Conservation (phyloP, 2,888 invertebrate species). For the Oithona nana region DNA sequence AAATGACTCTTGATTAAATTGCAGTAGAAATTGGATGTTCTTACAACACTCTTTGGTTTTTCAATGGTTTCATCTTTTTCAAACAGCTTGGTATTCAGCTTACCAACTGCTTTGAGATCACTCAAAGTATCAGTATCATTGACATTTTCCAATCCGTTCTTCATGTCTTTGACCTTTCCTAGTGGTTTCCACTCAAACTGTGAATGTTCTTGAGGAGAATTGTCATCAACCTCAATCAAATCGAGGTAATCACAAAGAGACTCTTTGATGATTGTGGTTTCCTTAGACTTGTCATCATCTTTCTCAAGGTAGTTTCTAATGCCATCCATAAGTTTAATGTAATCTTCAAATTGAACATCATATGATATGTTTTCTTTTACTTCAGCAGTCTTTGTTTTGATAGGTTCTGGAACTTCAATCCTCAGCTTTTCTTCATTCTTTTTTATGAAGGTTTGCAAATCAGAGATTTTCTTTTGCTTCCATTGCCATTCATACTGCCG, state of each 20-base stretch:
- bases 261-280: background rate
- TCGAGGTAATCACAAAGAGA: background rate
- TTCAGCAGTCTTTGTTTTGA: background rate
- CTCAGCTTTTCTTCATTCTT: background rate
- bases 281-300: background rate
- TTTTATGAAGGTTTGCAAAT: background rate
- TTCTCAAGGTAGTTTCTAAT: background rate
- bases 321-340: background rate
- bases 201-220: background rate
- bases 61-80: background rate
- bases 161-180: background rate
- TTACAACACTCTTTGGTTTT: background rate
- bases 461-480: slow-evolving; percentile 1
- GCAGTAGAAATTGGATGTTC: background rate
- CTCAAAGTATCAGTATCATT: no score
- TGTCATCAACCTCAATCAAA: slow-evolving; percentile 3
- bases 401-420: background rate
- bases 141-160: background rate
- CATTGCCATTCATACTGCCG: background rate
- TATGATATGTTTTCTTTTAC: background rate
- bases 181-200: background rate
- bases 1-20: background rate
- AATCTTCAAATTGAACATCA: background rate
- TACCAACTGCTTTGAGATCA: background rate
- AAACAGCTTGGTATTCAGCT: background rate